Percentiles rank a stretch among this genome's conserved stretches.
Evolutionary conservation across 2,797 vertebrate species (phyloP).

Genomic region (Chrosomus eos): DNA sequence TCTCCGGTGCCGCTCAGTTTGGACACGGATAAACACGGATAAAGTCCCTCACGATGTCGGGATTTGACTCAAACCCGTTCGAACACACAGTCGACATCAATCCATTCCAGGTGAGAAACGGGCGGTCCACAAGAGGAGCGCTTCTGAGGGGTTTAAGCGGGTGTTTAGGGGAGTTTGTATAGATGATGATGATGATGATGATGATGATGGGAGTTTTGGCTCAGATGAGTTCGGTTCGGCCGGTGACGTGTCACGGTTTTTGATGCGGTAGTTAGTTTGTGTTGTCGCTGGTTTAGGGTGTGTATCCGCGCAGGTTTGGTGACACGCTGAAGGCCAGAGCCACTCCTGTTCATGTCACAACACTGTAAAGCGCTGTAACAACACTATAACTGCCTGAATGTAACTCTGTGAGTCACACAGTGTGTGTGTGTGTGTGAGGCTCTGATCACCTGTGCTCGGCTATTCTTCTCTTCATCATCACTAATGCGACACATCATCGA

Average conservation of each 20-base stretch:
- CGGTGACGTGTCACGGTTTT: constrained; percentile 51
- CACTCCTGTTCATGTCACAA: constrained; percentile 21
- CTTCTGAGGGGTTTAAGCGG: neutral
- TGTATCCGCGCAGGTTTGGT: neutral
- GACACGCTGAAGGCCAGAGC: neutral
- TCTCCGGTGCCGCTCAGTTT: constrained; percentile 56
- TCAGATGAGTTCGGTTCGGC: constrained; percentile 38
- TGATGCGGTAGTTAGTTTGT: constrained; percentile 34
- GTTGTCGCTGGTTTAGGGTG: neutral
- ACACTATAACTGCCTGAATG: neutral
- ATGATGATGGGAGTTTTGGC: constrained; percentile 60
- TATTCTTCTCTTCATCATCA: neutral
- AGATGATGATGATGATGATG: neutral
- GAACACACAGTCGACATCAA: constrained; percentile 84
- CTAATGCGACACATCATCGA: neutral
- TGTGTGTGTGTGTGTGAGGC: neutral
- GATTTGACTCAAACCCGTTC: constrained; percentile 87
- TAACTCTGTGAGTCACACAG: neutral
- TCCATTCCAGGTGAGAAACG: constrained; percentile 86
- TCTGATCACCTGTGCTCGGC: neutral
- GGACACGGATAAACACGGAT: constrained; percentile 45
- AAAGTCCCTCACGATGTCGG: constrained; percentile 79
- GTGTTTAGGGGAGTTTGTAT: neutral
- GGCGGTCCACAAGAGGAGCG: neutral
- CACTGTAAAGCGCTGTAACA: neutral